Base-by-base conservation (phyloP, 2,888 invertebrate genomes). In the Plusia festucae region DNA sequence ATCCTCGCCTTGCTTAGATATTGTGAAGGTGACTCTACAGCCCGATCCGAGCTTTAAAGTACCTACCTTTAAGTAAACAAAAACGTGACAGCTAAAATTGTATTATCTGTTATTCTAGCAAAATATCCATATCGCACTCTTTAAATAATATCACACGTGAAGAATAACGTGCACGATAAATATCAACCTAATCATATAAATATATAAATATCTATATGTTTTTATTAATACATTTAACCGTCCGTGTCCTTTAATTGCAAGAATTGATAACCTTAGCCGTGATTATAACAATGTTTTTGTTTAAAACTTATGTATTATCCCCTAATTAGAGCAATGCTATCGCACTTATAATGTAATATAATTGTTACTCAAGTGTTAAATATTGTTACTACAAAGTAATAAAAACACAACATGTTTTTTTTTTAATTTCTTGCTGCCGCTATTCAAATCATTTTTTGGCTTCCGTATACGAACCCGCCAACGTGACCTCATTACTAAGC, bases 131-230 rank as follows among this genome's bases (percentile, higher is more conserved):
- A 46, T 27, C 53, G 53, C 40, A 49, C 27, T 55, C 16, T 54
- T 60, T 53, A 22, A 62, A 66, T 66, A 22, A 24, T 60, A 54
- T 16, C 44, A 52, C 64, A 77, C 66, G 65, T 71, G 71, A 56
- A 15, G 13, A 3, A 53, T 20, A 68, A 77, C 68, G 77, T 77
- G 68, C 53, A 8, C 53, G 78, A 77, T 74, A 69, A 56, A 70
- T 73, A 64, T 60, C 61, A 61, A 56, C 62, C 32, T 53, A 30
- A 49, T 68, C 56, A 59, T 68, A 57, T 15, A 62, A 46, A 63
- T 67, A 61, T 71, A 53, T 52, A 46, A 57, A 57, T 61, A 24
- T 49, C 18, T 16, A 60, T 52, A 62, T 11, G 6, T 44, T 40
- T 40, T 40, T n/a, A 53, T n/a, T 20, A 30, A 34, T 55, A 51